Conservation (phyloP, 2,113 vertebrate genomes). For the Lepidothrix coronata region DNA sequence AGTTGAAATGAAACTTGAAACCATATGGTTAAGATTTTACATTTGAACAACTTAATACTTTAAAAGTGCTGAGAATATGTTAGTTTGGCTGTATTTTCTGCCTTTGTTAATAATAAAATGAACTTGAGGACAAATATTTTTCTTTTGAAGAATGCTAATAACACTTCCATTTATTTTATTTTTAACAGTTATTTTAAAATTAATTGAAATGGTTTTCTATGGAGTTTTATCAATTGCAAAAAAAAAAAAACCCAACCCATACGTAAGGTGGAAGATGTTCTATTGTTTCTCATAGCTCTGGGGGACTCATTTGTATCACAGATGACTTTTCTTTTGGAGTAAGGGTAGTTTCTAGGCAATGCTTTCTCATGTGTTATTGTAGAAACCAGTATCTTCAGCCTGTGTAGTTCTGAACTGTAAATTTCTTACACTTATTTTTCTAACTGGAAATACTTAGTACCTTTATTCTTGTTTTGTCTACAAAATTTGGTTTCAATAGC, state of each 20-base stretch:
- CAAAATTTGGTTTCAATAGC: neutral
- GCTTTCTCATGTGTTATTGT: neutral
- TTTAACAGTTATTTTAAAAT: neutral
- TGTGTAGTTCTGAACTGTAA: neutral
- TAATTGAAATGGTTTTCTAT: neutral
- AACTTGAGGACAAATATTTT: neutral
- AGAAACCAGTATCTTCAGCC: neutral
- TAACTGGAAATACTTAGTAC: neutral
- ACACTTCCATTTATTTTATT: neutral
- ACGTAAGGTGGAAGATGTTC: neutral
- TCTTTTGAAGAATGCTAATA: neutral
- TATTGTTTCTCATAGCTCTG: neutral
- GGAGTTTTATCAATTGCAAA: neutral
- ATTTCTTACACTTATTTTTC: neutral
- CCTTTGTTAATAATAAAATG: neutral
- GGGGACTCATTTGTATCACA: neutral
- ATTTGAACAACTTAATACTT: neutral
- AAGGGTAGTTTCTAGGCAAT: neutral
- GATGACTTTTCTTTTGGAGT: neutral
- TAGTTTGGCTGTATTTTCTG: slow-evolving; percentile 7
- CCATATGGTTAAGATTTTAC: neutral
- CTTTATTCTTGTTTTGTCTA: neutral
- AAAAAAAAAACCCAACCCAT: neutral
- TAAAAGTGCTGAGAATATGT: neutral
- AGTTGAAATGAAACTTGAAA: slow-evolving; percentile 12